Percentiles rank a stretch among this genome's conserved stretches.
These are phyloP conservation scores for Syrphus vitripennis DNA, from an alignment of 2,888 invertebrate species.

Conservation along the genomic window DNA sequence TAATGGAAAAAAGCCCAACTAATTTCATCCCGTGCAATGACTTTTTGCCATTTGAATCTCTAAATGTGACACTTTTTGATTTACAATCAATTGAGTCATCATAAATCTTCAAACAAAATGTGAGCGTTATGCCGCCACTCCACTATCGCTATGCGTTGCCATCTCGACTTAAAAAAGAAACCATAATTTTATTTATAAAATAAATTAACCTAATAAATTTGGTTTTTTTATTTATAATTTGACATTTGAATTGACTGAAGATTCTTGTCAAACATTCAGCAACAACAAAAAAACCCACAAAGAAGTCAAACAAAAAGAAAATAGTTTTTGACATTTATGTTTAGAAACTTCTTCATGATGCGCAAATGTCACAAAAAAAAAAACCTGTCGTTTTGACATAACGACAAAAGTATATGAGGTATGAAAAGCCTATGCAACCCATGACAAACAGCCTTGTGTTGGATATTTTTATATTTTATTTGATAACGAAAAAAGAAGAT, in stretches of 20 bases:
- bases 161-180: neutral
- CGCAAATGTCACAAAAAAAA: slow-evolving; percentile 45
- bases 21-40: neutral
- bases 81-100: slow-evolving; percentile 35
- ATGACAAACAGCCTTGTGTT: neutral
- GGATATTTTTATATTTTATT: slow-evolving; percentile 42
- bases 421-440: neutral
- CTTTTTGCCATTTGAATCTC: slow-evolving; percentile 49
- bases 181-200: neutral
- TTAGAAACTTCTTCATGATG: slow-evolving; percentile 52
- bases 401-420: neutral
- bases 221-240: slow-evolving; percentile 20
- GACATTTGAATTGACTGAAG: slow-evolving; percentile 29
- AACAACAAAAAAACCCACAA: slow-evolving; percentile 11
- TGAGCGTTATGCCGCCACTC: neutral
- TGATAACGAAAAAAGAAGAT: slow-evolving; percentile 9
- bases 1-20: neutral
- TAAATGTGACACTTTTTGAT: slow-evolving; percentile 41
- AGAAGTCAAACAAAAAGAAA: neutral
- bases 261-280: neutral
- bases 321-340: slow-evolving; percentile 47
- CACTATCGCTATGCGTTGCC: slow-evolving; percentile 13
- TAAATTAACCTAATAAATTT: slow-evolving; percentile 45
- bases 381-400: slow-evolving; percentile 35
- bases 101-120: slow-evolving; percentile 42